Evolutionary conservation across 37 sponge, comb jelly and placozoan species (phyloP).

Genomic region (Dysidea cf. avara): DNA sequence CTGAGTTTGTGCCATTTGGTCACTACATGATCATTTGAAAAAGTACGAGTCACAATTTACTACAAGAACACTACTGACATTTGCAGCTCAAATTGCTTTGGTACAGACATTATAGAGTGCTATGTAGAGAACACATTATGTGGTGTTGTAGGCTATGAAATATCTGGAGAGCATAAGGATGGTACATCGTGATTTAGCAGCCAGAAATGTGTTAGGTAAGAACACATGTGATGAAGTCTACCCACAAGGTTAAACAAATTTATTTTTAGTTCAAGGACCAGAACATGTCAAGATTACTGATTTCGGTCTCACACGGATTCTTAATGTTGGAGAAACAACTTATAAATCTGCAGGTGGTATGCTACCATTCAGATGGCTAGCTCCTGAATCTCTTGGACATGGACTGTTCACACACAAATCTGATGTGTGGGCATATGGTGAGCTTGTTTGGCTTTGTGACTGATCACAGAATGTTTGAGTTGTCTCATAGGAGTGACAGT

Average conservation of each 20-base stretch:
- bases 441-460: too few species aligned
- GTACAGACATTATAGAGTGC: too few species aligned
- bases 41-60: slow-evolving; percentile 69
- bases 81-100: slow-evolving; percentile 72
- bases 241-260: background rate
- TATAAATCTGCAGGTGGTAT: slow-evolving; percentile 70
- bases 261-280: slow-evolving; percentile 65
- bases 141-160: too few species aligned
- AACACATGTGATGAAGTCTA: too few species aligned
- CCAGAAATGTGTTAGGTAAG: background rate
- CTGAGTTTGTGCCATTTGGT: slow-evolving; percentile 85
- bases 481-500: slow-evolving; percentile 81
- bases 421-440: slow-evolving; percentile 89
- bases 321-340: slow-evolving; percentile 71
- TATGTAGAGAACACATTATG: too few species aligned
- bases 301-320: slow-evolving; percentile 82
- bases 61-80: slow-evolving; percentile 62
- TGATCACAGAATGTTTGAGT: too few species aligned
- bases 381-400: slow-evolving; percentile 71
- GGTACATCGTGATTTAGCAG: too few species aligned
- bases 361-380: slow-evolving; percentile 90
- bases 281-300: slow-evolving; percentile 89
- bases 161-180: too few species aligned
- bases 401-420: slow-evolving; percentile 81
- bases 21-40: slow-evolving; percentile 82